Evolutionary conservation across 2,113 vertebrate genomes (phyloP).

Genomic region (Orcinus orca): DNA sequence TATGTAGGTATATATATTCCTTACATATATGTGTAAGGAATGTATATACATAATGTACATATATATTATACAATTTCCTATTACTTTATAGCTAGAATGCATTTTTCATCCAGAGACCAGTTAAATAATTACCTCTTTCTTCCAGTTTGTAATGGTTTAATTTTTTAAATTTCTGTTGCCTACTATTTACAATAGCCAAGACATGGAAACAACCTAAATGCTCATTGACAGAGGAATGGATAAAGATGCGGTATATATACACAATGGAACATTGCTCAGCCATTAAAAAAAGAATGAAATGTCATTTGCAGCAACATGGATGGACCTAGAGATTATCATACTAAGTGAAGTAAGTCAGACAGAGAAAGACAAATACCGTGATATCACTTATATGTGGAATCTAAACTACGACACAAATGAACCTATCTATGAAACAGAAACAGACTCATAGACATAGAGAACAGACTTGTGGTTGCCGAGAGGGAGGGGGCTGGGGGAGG

Average conservation of each 20-base stretch:
- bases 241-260: rapidly evolving
- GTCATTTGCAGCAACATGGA: background rate
- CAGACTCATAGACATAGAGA: background rate
- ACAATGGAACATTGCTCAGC: background rate
- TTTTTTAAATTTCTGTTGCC: background rate
- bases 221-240: background rate
- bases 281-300: background rate
- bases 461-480: background rate
- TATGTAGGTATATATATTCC: background rate
- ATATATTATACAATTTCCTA: background rate
- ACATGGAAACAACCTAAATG: background rate
- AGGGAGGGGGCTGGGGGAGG: background rate
- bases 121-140: slow-evolving; percentile 5
- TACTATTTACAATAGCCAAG: background rate
- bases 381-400: background rate
- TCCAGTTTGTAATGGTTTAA: background rate
- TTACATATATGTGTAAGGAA: background rate
- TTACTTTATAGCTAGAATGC: background rate
- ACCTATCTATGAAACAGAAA: background rate
- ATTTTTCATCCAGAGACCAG: background rate
- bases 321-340: background rate
- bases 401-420: background rate
- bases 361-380: background rate
- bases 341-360: background rate
- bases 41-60: background rate